phyloP scores from a whole-genome alignment of 2,797 vertebrate species.

The Sebastes itinus region DNA sequence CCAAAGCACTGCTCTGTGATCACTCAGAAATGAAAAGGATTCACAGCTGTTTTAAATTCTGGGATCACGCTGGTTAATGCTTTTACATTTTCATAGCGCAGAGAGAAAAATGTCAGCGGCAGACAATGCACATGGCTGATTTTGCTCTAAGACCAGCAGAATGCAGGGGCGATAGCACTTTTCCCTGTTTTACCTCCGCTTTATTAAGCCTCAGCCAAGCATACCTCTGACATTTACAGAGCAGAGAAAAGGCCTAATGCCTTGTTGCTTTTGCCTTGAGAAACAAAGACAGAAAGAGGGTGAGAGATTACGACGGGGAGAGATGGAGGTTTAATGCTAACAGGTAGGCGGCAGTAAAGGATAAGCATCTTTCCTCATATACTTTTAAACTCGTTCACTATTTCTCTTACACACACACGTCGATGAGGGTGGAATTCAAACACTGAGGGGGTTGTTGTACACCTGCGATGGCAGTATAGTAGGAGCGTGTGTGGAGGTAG shows the following conservation, averaged over 20 bases:
- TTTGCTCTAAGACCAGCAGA: conserved; percentile 51
- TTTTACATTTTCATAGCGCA: conserved; percentile 32
- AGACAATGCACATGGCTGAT: conserved; percentile 49
- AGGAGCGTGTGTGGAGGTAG: conserved; percentile 2
- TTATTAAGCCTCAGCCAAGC: conserved; percentile 77
- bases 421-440: conserved; percentile 74
- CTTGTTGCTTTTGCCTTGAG: conserved; percentile 45
- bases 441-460: conserved; percentile 50
- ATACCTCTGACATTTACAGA: conserved; percentile 78
- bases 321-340: conserved; percentile 22
- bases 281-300: conserved; percentile 32
- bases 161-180: conserved; percentile 47
- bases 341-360: conserved; percentile 11
- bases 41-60: conserved; percentile 30
- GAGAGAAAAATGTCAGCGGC: conserved; percentile 52
- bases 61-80: not conserved
- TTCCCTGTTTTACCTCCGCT: conserved; percentile 60
- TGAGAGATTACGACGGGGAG: conserved; percentile 12
- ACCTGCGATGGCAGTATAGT: conserved; percentile 60
- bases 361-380: not conserved
- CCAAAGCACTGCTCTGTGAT: not conserved
- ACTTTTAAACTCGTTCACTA: not conserved
- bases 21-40: conserved; percentile 12
- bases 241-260: conserved; percentile 47
- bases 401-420: not conserved